phyloP scores from a whole-genome alignment of 2,888 invertebrate genomes.

The Callimorpha dominula region DNA sequence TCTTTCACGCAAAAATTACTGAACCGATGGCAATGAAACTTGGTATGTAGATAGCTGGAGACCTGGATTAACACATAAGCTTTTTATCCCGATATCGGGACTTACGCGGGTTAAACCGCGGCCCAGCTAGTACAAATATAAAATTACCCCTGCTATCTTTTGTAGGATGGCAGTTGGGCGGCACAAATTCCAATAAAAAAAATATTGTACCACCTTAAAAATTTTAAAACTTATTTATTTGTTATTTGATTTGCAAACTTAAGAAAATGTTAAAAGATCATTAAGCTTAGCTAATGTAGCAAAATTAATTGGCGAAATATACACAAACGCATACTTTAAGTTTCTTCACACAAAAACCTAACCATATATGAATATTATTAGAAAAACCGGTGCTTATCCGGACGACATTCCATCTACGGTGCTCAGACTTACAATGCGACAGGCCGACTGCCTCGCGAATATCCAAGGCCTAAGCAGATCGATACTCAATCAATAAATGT shows the following conservation, averaged over 20 bases:
- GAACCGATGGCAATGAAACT: too few species aligned
- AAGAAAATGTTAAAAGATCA: neutral
- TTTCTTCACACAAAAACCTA: slow-evolving; percentile 10
- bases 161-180: too few species aligned
- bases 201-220: too few species aligned
- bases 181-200: too few species aligned
- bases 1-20: too few species aligned
- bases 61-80: too few species aligned
- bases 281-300: neutral
- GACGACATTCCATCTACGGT: slow-evolving; percentile 24
- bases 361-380: slow-evolving; percentile 16
- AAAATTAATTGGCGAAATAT: slow-evolving; percentile 16
- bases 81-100: too few species aligned
- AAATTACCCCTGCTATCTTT: too few species aligned
- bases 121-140: too few species aligned
- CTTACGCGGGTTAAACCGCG: too few species aligned
- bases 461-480: neutral
- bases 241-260: neutral
- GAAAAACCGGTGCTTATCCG: slow-evolving; percentile 16
- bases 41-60: too few species aligned
- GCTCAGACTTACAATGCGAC: slow-evolving; percentile 12
- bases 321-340: slow-evolving; percentile 12
- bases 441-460: neutral
- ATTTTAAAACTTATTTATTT: neutral
- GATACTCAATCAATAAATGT: slow-evolving; percentile 6